Conservation (phyloP, 2,797 vertebrate species). For the Ispidina lecontei region DNA sequence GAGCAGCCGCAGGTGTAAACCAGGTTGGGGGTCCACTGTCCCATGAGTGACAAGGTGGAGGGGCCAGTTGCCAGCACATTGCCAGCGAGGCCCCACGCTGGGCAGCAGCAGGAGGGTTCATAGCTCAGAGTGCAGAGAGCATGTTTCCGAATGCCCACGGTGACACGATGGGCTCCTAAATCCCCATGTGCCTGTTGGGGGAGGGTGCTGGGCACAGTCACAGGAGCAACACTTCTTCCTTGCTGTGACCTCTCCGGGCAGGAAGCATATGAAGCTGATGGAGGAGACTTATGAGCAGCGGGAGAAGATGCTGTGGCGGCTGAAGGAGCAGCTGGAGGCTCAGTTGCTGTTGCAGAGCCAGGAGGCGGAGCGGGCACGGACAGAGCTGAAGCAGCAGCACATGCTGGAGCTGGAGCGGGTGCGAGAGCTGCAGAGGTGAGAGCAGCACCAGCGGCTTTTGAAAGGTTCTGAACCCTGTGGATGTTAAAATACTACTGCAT, state of each 20-base stretch:
- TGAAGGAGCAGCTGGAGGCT: constrained; percentile 82
- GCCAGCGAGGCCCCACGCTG: rapidly evolving
- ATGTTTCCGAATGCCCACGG: not conserved
- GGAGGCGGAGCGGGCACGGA: constrained; percentile 78
- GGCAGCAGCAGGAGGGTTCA: not conserved
- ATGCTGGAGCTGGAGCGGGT: constrained; percentile 86
- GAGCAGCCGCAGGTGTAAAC: rapidly evolving
- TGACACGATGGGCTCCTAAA: not conserved
- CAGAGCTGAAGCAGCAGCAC: constrained; percentile 82
- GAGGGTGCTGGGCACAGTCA: too few relatives aligned
- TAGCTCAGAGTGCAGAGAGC: not conserved
- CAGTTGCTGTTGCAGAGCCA: constrained; percentile 73
- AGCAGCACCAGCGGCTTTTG: rapidly evolving
- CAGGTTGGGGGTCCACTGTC: not conserved
- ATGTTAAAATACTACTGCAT: too few relatives aligned
- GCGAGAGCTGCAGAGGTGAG: constrained; percentile 87
- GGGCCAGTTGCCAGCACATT: not conserved
- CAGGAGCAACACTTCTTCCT: not conserved
- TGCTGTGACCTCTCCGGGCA: constrained; percentile 6
- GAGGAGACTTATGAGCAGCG: constrained; percentile 83
- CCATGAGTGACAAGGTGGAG: not conserved
- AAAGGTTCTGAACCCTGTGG: not conserved
- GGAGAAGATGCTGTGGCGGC: constrained; percentile 77
- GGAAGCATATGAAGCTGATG: constrained; percentile 82
- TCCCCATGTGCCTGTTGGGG: rapidly evolving